Percentiles rank a stretch among this genome's conserved stretches.
Evolutionary conservation across 2,113 vertebrate genomes (phyloP).

Genomic region (Chloebia gouldiae): DNA sequence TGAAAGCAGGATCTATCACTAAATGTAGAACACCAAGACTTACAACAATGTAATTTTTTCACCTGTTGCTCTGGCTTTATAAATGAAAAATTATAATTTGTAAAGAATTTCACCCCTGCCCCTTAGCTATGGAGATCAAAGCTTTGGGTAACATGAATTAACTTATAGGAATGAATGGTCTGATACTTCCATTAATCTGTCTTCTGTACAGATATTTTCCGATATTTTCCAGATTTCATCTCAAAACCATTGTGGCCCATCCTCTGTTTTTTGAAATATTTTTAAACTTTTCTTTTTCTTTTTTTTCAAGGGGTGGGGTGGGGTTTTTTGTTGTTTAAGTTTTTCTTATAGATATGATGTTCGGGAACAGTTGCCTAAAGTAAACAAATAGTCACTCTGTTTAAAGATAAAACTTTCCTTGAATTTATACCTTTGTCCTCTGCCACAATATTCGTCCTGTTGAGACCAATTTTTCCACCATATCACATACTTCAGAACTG

Average conservation of each 20-base stretch:
- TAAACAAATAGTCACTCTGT: neutral
- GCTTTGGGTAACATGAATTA: neutral
- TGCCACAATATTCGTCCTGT: conserved; percentile 84
- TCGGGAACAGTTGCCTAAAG: neutral
- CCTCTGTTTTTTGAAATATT: neutral
- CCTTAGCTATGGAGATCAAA: neutral
- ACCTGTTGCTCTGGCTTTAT: neutral
- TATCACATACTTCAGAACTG: conserved; percentile 67
- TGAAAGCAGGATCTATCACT: neutral
- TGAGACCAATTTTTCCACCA: conserved; percentile 75
- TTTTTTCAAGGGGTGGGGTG: no score
- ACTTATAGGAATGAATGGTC: neutral
- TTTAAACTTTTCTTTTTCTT: no score
- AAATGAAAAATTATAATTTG: neutral
- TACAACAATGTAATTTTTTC: neutral
- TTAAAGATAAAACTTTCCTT: neutral
- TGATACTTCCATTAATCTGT: neutral
- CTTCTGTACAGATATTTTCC: neutral
- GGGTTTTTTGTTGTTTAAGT: neutral
- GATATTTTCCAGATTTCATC: neutral
- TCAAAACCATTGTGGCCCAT: neutral
- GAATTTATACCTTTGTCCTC: conserved; percentile 81
- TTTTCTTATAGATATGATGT: neutral
- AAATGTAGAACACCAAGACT: neutral
- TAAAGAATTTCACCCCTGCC: neutral